Conservation (phyloP, 2,888 invertebrate genomes). For the Euclidia mi region DNA sequence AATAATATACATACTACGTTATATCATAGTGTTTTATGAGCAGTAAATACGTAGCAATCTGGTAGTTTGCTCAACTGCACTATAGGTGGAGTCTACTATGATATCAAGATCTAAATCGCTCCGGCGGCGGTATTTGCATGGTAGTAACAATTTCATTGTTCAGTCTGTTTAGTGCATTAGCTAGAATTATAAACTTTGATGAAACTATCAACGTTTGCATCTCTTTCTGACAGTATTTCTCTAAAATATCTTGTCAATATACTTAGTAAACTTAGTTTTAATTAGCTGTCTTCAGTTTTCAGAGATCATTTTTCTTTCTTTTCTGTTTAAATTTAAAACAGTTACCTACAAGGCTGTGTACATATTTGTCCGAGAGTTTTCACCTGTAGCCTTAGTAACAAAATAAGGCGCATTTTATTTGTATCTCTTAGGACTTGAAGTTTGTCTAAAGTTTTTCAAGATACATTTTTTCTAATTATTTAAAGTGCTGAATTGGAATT, state of each 20-base stretch:
- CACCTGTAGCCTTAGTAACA: background rate
- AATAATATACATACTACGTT: too few relatives aligned
- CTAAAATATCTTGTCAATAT: conserved; percentile 14
- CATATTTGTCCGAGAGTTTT: background rate
- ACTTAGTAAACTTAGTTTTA: conserved; percentile 6
- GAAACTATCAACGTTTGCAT: conserved; percentile 20
- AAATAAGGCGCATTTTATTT: background rate
- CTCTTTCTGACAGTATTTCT: conserved; percentile 11
- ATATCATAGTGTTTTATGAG: too few relatives aligned
- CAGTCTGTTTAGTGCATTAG: conserved; percentile 25
- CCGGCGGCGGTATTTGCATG: conserved; percentile 37
- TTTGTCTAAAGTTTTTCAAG: background rate
- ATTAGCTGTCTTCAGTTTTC: conserved; percentile 4
- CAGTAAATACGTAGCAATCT: conserved; percentile 13
- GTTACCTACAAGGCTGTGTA: background rate
- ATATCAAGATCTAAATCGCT: conserved; percentile 33
- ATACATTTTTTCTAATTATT: background rate
- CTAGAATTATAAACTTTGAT: conserved; percentile 35
- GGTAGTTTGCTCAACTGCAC: conserved; percentile 22
- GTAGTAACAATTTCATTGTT: conserved; percentile 32
- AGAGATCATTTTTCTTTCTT: too few relatives aligned
- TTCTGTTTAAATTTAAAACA: too few relatives aligned
- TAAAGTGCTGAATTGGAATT: background rate
- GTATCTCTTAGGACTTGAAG: background rate
- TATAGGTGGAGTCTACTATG: conserved; percentile 37